Evolutionary conservation across 2,113 vertebrate species (phyloP).

Genomic region (Esox niger): DNA sequence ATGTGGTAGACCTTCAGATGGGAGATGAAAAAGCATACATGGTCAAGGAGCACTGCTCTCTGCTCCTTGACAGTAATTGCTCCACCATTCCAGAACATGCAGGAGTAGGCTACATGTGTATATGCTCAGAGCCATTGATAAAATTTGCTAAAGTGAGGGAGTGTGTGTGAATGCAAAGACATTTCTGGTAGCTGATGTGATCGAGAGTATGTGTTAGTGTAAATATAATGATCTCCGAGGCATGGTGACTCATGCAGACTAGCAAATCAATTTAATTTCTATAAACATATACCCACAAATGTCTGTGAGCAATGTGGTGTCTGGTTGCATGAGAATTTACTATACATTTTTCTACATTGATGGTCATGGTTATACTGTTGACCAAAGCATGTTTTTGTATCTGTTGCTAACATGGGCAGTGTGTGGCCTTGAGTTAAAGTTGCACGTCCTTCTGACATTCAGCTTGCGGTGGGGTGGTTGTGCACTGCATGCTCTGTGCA

Average conservation of each 20-base stretch:
- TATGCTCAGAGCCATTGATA: conserved; percentile 24
- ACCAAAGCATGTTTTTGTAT: neutral
- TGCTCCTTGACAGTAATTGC: conserved; percentile 56
- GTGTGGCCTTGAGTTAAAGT: neutral
- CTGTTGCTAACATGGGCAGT: neutral
- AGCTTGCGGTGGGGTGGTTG: neutral
- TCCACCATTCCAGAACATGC: conserved; percentile 37
- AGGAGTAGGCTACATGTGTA: conserved; percentile 44
- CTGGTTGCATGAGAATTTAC: too few species aligned
- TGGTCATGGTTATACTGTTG: neutral
- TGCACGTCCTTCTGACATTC: neutral
- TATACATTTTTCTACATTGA: too few species aligned
- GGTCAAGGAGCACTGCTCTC: conserved; percentile 35
- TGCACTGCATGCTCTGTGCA: neutral
- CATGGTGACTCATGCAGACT: too few species aligned
- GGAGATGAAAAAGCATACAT: conserved; percentile 34
- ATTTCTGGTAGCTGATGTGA: too few species aligned
- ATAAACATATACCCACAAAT: too few species aligned
- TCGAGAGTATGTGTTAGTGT: too few species aligned
- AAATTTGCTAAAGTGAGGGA: conserved; percentile 25
- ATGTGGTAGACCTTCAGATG: conserved; percentile 26
- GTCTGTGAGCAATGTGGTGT: neutral
- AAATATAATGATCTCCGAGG: too few species aligned
- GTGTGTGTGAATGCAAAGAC: neutral
- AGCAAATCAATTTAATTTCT: too few species aligned